Evolutionary conservation across 2,888 invertebrate species (phyloP).

Genomic region (Dexiosoma caninum): DNA sequence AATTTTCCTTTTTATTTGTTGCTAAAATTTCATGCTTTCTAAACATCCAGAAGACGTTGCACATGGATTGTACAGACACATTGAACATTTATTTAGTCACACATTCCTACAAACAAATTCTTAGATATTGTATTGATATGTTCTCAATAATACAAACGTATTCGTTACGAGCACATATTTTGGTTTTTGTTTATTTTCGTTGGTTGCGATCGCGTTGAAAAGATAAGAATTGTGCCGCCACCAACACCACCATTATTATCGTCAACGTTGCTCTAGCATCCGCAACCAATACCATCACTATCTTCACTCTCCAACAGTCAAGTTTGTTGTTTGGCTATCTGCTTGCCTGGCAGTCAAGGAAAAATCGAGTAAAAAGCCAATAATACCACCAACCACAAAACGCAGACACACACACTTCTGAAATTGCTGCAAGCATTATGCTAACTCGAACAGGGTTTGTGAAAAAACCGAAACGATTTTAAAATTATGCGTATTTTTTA

Average conservation of each 20-base stretch:
- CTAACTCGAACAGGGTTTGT: conserved; percentile 20
- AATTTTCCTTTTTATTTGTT: conserved; percentile 24
- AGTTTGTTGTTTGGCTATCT: conserved; percentile 21
- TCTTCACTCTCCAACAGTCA: conserved; percentile 14
- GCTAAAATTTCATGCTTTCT: conserved; percentile 41
- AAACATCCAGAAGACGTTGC: conserved; percentile 33
- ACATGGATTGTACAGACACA: neutral
- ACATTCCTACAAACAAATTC: neutral
- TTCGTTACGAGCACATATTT: conserved; percentile 1
- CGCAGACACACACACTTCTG: conserved; percentile 41
- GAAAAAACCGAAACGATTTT: conserved; percentile 31
- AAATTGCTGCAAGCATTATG: conserved; percentile 51
- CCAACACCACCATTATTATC: conserved; percentile 30
- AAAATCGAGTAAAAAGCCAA: conserved; percentile 20
- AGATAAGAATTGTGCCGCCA: conserved; percentile 64
- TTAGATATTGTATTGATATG: conserved; percentile 26
- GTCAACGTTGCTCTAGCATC: conserved; percentile 10
- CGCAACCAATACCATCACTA: conserved; percentile 11
- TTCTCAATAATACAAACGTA: neutral
- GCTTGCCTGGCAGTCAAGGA: neutral
- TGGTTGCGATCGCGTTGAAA: conserved; percentile 58
- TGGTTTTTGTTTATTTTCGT: conserved; percentile 42
- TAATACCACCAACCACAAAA: conserved; percentile 40
- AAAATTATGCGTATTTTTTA: conserved; percentile 60
- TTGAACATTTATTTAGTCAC: conserved; percentile 19